Conservation (phyloP, 2,797 vertebrate species). For the Chaetophractus vellerosus region DNA sequence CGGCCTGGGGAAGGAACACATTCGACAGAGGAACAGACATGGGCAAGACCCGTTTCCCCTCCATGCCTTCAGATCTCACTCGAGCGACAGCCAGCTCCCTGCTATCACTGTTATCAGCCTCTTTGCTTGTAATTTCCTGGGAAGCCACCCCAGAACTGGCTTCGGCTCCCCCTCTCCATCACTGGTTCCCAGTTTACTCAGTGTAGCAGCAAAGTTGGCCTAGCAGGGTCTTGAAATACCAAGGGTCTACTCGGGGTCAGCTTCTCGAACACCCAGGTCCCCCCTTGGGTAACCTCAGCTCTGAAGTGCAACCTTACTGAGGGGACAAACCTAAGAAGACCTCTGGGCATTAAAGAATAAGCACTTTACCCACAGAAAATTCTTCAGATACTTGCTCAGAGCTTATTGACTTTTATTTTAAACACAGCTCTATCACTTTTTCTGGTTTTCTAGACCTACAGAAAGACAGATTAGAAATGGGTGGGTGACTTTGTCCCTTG, state of each 20-base stretch:
- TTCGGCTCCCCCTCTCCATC: neutral
- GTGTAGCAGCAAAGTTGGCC: neutral
- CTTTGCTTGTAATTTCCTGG: neutral
- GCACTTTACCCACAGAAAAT: neutral
- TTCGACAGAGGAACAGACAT: neutral
- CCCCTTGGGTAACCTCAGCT: neutral
- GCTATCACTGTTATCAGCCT: neutral
- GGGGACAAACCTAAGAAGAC: neutral
- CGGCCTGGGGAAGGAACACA: neutral
- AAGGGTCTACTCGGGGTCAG: neutral
- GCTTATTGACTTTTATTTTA: constrained; percentile 58
- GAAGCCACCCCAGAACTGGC: neutral
- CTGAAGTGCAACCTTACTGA: neutral
- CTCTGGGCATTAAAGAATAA: neutral
- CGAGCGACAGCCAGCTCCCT: neutral
- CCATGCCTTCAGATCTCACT: neutral
- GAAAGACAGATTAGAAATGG: constrained; percentile 30
- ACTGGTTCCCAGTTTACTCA: neutral
- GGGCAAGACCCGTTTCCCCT: neutral
- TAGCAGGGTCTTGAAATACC: neutral
- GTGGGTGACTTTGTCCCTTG: neutral
- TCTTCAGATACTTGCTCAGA: constrained; percentile 33
- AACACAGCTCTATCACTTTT: neutral
- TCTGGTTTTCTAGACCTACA: constrained; percentile 26
- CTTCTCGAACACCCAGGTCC: neutral